These are phyloP conservation scores for Netelia inedita DNA, from an alignment of 2,888 invertebrate species.

Conservation along the genomic window DNA sequence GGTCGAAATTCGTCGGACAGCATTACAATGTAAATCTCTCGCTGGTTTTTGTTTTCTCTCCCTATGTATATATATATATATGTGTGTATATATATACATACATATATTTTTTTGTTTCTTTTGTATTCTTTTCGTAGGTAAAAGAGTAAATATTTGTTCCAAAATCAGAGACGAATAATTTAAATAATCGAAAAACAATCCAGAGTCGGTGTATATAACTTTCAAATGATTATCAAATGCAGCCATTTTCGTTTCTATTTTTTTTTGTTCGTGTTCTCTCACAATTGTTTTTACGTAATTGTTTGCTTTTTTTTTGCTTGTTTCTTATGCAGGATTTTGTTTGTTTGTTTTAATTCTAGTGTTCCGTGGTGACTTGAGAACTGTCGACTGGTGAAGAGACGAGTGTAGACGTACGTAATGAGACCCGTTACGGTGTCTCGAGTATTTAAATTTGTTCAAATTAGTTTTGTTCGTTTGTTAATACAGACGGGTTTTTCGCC, in stretches of 20 bases:
- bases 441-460: no score
- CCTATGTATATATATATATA: constrained; percentile 8
- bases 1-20: constrained; percentile 59
- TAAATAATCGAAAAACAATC: constrained; percentile 46
- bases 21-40: constrained; percentile 50
- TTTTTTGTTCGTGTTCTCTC: constrained; percentile 6
- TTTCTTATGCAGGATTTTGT: background rate
- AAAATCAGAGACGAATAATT: constrained; percentile 32
- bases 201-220: constrained; percentile 69
- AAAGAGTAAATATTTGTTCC: constrained; percentile 53
- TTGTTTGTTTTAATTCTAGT: constrained; percentile 18
- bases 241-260: constrained; percentile 58
- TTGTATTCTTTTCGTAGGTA: constrained; percentile 15
- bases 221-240: constrained; percentile 78
- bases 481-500: no score
- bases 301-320: constrained; percentile 22
- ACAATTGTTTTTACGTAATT: constrained; percentile 4
- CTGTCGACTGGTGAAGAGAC: constrained; percentile 53
- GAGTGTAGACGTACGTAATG: constrained; percentile 21
- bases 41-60: constrained; percentile 26
- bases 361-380: constrained; percentile 27
- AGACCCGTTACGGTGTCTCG: background rate
- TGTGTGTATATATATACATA: background rate
- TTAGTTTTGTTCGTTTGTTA: no score
- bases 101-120: constrained; percentile 8